phyloP scores from a whole-genome alignment of 2,888 invertebrate genomes.

The Schizaphis graminum region DNA sequence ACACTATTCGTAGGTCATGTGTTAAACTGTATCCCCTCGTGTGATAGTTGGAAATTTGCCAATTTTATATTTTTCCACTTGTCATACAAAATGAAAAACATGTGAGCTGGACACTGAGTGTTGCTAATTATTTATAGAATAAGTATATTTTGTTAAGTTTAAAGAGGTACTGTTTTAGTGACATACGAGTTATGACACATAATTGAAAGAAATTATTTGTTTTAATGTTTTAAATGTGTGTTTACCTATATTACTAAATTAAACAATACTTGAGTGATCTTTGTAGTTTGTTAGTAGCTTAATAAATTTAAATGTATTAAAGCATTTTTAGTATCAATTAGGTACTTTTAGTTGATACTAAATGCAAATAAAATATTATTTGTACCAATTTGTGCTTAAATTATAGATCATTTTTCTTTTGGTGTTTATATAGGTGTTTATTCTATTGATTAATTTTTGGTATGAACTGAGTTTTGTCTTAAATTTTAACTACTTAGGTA shows the following conservation, averaged over 20 bases:
- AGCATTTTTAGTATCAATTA: background rate
- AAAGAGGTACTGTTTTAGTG: slow-evolving; percentile 34
- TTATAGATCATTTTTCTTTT: background rate
- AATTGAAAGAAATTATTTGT: slow-evolving; percentile 27
- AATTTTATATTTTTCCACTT: slow-evolving; percentile 44
- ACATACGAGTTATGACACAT: slow-evolving; percentile 30
- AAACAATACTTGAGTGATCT: background rate
- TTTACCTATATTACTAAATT: background rate
- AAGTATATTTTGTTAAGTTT: slow-evolving; percentile 38
- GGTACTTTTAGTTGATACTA: background rate
- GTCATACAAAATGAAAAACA: slow-evolving; percentile 46
- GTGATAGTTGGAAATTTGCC: slow-evolving; percentile 47
- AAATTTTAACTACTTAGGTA: background rate
- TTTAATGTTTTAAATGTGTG: background rate
- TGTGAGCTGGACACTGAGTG: slow-evolving; percentile 54
- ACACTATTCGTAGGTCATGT: slow-evolving; percentile 57
- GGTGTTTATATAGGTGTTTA: background rate
- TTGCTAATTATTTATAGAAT: slow-evolving; percentile 60
- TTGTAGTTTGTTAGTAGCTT: background rate
- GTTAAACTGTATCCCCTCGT: slow-evolving; percentile 54
- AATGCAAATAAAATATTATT: background rate
- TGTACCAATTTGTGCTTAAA: background rate
- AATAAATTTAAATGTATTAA: background rate
- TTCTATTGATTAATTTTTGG: background rate
- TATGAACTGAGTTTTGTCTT: background rate